phyloP scores from a whole-genome alignment of 2,797 vertebrate species.

The Cuculus canorus region DNA sequence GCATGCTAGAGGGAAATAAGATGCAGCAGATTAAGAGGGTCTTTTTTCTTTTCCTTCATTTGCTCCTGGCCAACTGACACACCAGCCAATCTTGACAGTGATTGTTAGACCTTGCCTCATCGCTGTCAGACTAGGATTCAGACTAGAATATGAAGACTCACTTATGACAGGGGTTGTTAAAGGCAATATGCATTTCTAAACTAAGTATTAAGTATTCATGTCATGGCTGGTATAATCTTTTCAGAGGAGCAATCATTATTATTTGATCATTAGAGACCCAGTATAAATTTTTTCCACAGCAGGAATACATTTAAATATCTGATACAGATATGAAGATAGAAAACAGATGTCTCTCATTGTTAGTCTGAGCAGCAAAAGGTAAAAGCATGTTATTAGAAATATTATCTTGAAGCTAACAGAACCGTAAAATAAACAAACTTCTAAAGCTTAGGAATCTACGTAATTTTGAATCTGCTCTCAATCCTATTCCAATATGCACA shows the following conservation, averaged over 20 bases:
- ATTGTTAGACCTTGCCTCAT: not conserved
- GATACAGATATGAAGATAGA: not conserved
- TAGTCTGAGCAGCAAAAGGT: not conserved
- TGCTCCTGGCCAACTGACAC: not conserved
- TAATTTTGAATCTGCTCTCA: conserved; percentile 51
- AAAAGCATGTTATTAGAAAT: conserved; percentile 1
- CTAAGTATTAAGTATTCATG: not conserved
- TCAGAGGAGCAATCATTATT: not conserved
- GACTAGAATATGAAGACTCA: not conserved
- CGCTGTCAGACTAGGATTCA: not conserved
- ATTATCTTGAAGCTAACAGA: conserved; percentile 1
- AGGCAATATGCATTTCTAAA: not conserved
- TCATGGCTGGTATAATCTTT: not conserved
- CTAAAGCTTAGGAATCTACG: not conserved
- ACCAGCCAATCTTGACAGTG: accelerated
- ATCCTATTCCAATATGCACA: not conserved
- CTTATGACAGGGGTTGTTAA: not conserved
- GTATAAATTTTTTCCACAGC: not conserved
- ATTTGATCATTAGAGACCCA: not conserved
- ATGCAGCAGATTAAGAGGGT: not conserved
- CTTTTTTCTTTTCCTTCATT: not conserved
- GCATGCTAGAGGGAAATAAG: not conserved
- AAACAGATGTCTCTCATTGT: not conserved
- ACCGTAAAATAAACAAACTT: conserved; percentile 44
- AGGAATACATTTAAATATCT: conserved; percentile 9